phyloP scores from a whole-genome alignment of 2,113 vertebrate species.

The Axis porcinus region DNA sequence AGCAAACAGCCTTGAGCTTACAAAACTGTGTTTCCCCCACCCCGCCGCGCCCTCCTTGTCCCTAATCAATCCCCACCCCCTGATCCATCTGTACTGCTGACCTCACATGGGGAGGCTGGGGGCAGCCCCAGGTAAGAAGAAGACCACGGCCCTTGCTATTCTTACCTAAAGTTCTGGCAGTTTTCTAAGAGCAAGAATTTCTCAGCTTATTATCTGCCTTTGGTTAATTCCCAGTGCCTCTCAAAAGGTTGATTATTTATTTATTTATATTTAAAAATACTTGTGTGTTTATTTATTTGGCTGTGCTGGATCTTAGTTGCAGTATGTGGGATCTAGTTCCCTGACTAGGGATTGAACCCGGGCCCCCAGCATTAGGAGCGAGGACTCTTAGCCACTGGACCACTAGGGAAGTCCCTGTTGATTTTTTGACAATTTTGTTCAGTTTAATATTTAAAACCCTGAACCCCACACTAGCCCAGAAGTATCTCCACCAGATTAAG shows the following conservation, averaged over 20 bases:
- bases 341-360: background rate
- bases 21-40: background rate
- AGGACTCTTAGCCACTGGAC: background rate
- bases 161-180: background rate
- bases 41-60: too few relatives aligned
- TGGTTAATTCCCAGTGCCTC: background rate
- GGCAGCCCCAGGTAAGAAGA: background rate
- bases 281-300: background rate
- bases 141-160: accelerated
- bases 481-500: background rate
- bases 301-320: background rate
- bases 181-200: background rate
- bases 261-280: background rate
- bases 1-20: background rate
- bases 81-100: background rate
- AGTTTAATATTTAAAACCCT: background rate
- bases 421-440: background rate
- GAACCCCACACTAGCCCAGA: background rate
- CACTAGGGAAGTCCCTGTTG: background rate
- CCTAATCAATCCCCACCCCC: background rate
- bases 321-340: background rate
- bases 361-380: background rate
- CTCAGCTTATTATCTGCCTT: background rate
- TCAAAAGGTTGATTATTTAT: background rate
- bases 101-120: accelerated